Evolutionary conservation across 1,140 invertebrate genomes (phyloP).

Genomic region (Teleopsis dalmanni): DNA sequence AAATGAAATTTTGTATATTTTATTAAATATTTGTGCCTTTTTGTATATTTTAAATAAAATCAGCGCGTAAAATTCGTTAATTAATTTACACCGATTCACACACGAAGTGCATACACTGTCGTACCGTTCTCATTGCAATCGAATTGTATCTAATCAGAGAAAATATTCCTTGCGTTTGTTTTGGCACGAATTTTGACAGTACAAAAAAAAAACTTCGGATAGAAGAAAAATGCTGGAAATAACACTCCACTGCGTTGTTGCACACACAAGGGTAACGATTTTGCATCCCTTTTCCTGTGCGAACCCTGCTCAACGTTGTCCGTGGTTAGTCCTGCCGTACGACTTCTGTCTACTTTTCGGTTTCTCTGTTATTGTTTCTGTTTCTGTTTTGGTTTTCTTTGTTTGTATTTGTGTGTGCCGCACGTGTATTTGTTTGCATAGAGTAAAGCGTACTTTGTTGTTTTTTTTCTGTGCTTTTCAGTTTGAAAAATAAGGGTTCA

Average conservation of each 20-base stretch:
- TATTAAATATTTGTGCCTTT: no score
- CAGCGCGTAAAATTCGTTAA: no score
- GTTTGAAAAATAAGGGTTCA: slow-evolving; percentile 39
- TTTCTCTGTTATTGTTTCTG: slow-evolving; percentile 5
- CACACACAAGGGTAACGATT: background rate
- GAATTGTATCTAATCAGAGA: slow-evolving; percentile 43
- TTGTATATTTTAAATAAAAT: no score
- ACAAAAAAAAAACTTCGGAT: slow-evolving; percentile 5
- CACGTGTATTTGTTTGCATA: slow-evolving; percentile 12
- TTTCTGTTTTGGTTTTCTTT: slow-evolving; percentile 7
- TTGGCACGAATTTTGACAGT: slow-evolving; percentile 38
- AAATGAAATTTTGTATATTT: no score
- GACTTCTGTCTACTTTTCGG: background rate
- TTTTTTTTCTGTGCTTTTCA: slow-evolving; percentile 8
- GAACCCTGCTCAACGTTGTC: slow-evolving; percentile 6
- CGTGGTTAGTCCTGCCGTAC: slow-evolving; percentile 10
- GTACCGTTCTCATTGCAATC: slow-evolving; percentile 12
- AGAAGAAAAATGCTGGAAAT: background rate
- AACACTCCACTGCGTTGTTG: background rate
- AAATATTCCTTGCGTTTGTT: slow-evolving; percentile 41
- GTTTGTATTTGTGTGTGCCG: slow-evolving; percentile 6
- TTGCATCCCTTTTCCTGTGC: background rate
- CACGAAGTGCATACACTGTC: background rate
- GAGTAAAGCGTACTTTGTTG: slow-evolving; percentile 2
- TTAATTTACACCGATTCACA: no score